Base-by-base conservation (phyloP, 1,140 invertebrate species). In the Drosophila saltans region DNA sequence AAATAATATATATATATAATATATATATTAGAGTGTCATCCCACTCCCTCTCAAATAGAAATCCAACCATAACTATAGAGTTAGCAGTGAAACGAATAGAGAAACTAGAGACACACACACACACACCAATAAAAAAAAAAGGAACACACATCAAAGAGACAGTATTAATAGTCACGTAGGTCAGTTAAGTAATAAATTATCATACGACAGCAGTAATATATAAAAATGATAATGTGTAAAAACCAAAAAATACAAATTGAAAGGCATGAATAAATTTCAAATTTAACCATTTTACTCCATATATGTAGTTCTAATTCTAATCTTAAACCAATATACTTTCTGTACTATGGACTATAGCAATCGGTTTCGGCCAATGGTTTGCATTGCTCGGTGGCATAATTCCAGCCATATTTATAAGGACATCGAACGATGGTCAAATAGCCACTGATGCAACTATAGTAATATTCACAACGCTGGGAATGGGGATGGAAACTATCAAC, bases 381-480 rank as follows among this genome's bases (percentile, higher is more conserved):
- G 52, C 90, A 91, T 33, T 78, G 83, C 26, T 73, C 56, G 28
- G 58, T 67, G 39, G 61, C 24, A 57, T 73, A 66, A 48, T 91
- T 90, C 85, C 85, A 91, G 58, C 68, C 82, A 59, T 74, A 80
- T 1, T 73, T 79, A 55, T 80, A 85, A 36, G 77, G 83, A 73
- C 90, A 91, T 0, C 90, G 78, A 21, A 85, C 81, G 21, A 91
- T 91, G 16, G 75, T 90, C 58, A 91, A 45, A 52, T 68, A 91
- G 10, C 90, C 90, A 26, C 70, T 59, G 10, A 88, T 56, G 60
- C 90, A 91, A 16, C 72, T 74, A 40, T 88, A 91, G 52, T 77
- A 91, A 56, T 91, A 91, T 41, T 91, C 90, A 60, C 90, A 91
- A 11, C 83, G 85, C 16, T 79, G 39, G 7, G 68, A 70, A 71